These are phyloP conservation scores for Eremobia ochroleuca DNA, from an alignment of 2,888 invertebrate genomes.

Conservation along the genomic window DNA sequence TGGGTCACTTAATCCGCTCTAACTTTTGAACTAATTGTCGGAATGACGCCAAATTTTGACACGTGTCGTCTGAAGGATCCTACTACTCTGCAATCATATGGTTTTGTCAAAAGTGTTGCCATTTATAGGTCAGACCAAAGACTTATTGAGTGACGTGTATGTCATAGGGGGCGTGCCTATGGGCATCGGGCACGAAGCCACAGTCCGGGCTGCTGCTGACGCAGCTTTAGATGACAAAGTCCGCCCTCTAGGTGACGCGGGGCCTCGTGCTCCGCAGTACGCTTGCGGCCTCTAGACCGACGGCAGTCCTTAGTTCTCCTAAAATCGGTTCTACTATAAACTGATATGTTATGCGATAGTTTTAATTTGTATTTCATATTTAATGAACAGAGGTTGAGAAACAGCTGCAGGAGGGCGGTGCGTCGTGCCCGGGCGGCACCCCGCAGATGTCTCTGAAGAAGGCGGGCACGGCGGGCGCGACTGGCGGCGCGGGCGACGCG, in stretches of 20 bases:
- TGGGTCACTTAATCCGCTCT: too few species aligned
- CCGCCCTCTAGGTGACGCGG: too few species aligned
- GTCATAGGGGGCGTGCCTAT: not conserved
- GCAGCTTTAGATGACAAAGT: not conserved
- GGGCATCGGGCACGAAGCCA: not conserved
- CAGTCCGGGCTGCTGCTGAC: not conserved
- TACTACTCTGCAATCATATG: too few species aligned
- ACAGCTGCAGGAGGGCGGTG: constrained; percentile 94
- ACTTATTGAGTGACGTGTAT: too few species aligned
- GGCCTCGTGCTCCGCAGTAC: not conserved
- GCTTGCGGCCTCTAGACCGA: not conserved
- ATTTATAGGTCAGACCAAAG: too few species aligned
- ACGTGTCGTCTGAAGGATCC: too few species aligned
- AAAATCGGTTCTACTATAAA: not conserved
- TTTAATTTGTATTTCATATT: not conserved
- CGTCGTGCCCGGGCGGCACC: constrained; percentile 88
- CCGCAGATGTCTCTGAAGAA: constrained; percentile 91
- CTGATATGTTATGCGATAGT: not conserved
- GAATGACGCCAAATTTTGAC: too few species aligned
- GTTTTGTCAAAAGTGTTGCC: too few species aligned
- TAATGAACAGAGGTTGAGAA: constrained; percentile 96
- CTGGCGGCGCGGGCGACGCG: constrained; percentile 90
- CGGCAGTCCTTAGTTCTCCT: not conserved
- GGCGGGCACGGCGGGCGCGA: constrained; percentile 54
- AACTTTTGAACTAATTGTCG: too few species aligned